Conservation (phyloP, 2,797 vertebrate species). For the Lagodon rhomboides region DNA sequence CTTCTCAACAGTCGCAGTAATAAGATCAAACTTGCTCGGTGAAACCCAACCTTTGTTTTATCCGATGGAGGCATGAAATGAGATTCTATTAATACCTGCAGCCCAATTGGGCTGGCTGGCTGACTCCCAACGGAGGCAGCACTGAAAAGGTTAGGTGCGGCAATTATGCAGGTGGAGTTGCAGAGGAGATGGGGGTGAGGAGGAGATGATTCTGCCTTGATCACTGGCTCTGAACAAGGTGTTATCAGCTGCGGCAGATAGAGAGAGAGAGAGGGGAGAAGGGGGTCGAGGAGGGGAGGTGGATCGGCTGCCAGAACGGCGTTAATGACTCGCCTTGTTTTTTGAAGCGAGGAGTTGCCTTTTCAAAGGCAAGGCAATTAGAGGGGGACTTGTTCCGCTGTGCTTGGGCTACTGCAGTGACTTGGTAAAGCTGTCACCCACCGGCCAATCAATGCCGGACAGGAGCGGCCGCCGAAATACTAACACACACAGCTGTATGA, state of each 20-base stretch:
- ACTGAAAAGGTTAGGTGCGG: conserved; percentile 88
- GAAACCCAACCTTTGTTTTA: conserved; percentile 89
- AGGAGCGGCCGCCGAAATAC: conserved; percentile 42
- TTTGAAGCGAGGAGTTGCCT: conserved; percentile 77
- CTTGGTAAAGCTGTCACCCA: conserved; percentile 66
- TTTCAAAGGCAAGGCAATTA: conserved; percentile 84
- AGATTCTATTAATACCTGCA: conserved; percentile 87
- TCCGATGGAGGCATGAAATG: conserved; percentile 85
- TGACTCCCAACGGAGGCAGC: conserved; percentile 83
- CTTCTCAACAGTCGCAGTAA: conserved; percentile 80
- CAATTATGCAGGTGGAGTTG: conserved; percentile 89
- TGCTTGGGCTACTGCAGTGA: conserved; percentile 67
- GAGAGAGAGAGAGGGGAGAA: conserved; percentile 10
- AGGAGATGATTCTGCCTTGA: conserved; percentile 82
- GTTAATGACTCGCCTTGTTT: conserved; percentile 84
- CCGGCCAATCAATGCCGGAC: conserved; percentile 70
- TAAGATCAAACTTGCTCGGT: conserved; percentile 84
- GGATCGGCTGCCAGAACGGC: conserved; percentile 75
- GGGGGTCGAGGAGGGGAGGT: conserved; percentile 28
- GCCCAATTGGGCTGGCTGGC: conserved; percentile 83
- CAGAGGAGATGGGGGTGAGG: conserved; percentile 81
- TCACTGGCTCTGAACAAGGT: conserved; percentile 79
- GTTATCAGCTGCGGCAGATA: conserved; percentile 72
- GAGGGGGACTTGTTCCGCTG: conserved; percentile 75
- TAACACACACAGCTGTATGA: conserved; percentile 32